Base-by-base conservation (phyloP, 2,888 invertebrate species). In the Volucella inanis region DNA sequence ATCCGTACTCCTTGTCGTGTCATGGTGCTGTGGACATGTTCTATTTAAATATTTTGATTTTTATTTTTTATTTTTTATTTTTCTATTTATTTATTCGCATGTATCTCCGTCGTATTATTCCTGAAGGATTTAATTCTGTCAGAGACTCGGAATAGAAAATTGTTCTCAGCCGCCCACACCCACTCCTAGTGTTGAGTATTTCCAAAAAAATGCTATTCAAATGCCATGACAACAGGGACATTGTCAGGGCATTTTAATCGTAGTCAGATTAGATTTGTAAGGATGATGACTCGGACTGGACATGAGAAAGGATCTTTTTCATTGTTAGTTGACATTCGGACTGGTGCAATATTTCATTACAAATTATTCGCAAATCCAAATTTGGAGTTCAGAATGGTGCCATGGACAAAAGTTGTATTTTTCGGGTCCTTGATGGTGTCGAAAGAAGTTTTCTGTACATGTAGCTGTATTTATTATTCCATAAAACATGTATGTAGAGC, bases 251-350 rank as follows among this genome's bases (percentile, higher is more conserved):
- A 18, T 55, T 74, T 52, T 74, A 64, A 74, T 74, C 64, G 74
- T 64, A 64, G 64, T 64, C 47, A 41, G 54, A 74, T 64, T 64
- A 64, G 74, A 64, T 64, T 55, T 54, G 70, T 38, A 49, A 41
- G 57, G 57, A 70, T 70, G 57, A n/a, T n/a, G 47, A 59, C 49
- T 47, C 18, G 38, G 47, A 41, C 38, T n/a, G 54, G 31, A 47
- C 45, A 10, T 14, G 49, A 39, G 47, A 43, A 47, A 70, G 47
- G 57, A 57, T 68, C 11, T 45, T 31, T 31, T 47, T 57, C n/a
- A 47, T 57, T 70, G 57, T 55, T 15, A 11, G 47, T 38, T 57
- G 55, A 49, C 49, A 62, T 45, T n/a, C 18, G 8, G 55, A 55
- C 31, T 6, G 31, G 54, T n/a, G 15, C 15, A 43, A 22, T 55